These are phyloP conservation scores for Drosophila multiciliata DNA, from an alignment of 2,888 invertebrate species.

Conservation along the genomic window DNA sequence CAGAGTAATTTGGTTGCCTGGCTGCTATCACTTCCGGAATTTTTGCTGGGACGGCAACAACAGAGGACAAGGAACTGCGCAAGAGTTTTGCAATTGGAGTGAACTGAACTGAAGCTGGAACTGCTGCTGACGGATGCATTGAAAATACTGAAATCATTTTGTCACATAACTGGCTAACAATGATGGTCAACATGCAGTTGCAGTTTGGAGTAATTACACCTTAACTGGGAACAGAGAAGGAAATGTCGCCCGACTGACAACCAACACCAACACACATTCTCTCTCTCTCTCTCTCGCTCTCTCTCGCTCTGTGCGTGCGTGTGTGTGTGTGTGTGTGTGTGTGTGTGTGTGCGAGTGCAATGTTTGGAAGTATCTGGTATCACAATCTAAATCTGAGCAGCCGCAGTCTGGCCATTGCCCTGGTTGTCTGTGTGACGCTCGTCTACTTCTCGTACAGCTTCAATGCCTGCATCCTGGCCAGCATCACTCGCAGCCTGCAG, in stretches of 20 bases:
- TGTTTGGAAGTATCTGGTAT: constrained; percentile 83
- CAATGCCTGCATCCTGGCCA: constrained; percentile 87
- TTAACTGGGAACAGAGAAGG: neutral
- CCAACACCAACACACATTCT: constrained; percentile 1
- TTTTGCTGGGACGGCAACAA: constrained; percentile 42
- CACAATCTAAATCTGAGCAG: constrained; percentile 84
- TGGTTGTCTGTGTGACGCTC: constrained; percentile 86
- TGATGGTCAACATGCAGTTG: constrained; percentile 14
- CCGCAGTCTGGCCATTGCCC: constrained; percentile 84
- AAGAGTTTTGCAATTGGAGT: constrained; percentile 12
- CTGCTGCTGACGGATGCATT: neutral
- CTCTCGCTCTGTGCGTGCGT: constrained; percentile 2
- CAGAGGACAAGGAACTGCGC: constrained; percentile 10
- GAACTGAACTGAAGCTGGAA: neutral
- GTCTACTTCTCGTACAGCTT: constrained; percentile 87
- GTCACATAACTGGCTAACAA: neutral
- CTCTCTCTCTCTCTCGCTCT: neutral
- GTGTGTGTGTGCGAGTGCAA: constrained; percentile 43
- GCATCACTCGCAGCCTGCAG: constrained; percentile 86
- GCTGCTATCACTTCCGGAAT: constrained; percentile 60
- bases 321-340: constrained; percentile 13
- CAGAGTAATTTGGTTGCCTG: constrained; percentile 23
- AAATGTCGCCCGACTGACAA: constrained; percentile 11
- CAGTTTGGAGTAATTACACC: constrained; percentile 20
- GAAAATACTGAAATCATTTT: neutral